phyloP scores from a whole-genome alignment of 1,140 invertebrate genomes.

The Drosophila paulistorum region DNA sequence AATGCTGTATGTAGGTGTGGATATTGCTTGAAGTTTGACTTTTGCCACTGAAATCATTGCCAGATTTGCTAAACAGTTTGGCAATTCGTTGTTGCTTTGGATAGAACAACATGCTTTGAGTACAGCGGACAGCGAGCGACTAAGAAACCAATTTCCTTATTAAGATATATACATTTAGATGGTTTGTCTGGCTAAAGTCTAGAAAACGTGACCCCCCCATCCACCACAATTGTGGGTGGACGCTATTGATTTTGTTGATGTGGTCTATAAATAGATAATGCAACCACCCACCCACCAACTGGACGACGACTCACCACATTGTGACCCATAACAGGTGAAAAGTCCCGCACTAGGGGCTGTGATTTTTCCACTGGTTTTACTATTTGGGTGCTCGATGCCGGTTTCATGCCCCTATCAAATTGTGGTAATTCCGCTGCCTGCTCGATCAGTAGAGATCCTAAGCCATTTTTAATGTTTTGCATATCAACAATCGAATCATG shows the following conservation, averaged over 20 bases:
- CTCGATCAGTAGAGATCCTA: slow-evolving; percentile 14
- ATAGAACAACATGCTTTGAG: slow-evolving; percentile 67
- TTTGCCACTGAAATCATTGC: slow-evolving; percentile 74
- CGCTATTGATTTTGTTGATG: slow-evolving; percentile 59
- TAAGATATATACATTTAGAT: slow-evolving; percentile 4
- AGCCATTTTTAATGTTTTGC: slow-evolving; percentile 9
- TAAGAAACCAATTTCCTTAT: slow-evolving; percentile 30
- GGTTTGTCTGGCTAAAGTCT: slow-evolving; percentile 29
- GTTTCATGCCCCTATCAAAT: slow-evolving; percentile 87
- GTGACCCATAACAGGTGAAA: slow-evolving; percentile 86
- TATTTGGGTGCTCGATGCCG: slow-evolving; percentile 49
- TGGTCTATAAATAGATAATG: slow-evolving; percentile 39
- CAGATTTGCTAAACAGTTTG: slow-evolving; percentile 24
- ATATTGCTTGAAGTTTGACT: slow-evolving; percentile 65
- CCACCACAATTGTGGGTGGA: not conserved
- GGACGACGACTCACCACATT: slow-evolving; percentile 69
- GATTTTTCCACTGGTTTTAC: slow-evolving; percentile 34
- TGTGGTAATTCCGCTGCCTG: slow-evolving; percentile 74
- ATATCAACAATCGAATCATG: slow-evolving; percentile 6
- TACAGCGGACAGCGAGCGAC: slow-evolving; percentile 53
- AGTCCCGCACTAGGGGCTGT: slow-evolving; percentile 83
- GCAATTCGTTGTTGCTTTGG: slow-evolving; percentile 37
- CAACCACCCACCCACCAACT: slow-evolving; percentile 40
- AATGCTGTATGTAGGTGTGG: slow-evolving; percentile 61
- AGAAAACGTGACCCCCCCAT: slow-evolving; percentile 54